A percentile compares a stretch with the other conserved stretches of the same genome.
Conservation (phyloP, 2,888 invertebrate genomes). For the Calameuta pallipes region DNA sequence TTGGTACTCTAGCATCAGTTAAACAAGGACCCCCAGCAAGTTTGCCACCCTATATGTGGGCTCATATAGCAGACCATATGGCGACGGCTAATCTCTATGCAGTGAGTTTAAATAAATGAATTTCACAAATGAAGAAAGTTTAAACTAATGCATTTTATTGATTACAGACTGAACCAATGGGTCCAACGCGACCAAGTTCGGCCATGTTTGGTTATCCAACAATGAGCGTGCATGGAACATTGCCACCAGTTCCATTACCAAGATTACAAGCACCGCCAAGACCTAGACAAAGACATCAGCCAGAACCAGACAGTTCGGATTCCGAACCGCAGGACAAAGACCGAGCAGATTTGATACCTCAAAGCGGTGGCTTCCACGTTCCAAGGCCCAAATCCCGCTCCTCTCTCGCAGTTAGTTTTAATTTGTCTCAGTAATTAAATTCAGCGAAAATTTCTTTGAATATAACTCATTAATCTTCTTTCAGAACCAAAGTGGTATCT, state of each 20-base stretch:
- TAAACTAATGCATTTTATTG: constrained; percentile 38
- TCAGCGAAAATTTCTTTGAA: background rate
- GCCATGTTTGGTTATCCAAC: constrained; percentile 86
- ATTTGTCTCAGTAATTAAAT: background rate
- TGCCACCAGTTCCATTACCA: constrained; percentile 81
- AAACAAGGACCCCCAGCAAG: constrained; percentile 62
- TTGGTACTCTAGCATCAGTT: constrained; percentile 60
- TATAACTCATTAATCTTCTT: constrained; percentile 43
- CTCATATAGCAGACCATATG: constrained; percentile 90
- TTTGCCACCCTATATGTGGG: constrained; percentile 82
- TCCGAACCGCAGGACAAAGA: constrained; percentile 73
- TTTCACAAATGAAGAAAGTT: background rate
- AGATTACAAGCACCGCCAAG: constrained; percentile 67
- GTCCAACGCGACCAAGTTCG: constrained; percentile 81
- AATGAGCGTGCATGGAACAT: constrained; percentile 68
- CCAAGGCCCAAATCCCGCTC: constrained; percentile 87
- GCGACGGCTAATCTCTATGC: constrained; percentile 87
- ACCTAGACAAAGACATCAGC: constrained; percentile 51
- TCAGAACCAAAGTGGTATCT: constrained; percentile 90
- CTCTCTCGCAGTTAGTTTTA: constrained; percentile 71
- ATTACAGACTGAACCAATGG: constrained; percentile 78
- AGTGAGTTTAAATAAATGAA: constrained; percentile 68
- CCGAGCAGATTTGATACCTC: constrained; percentile 78
- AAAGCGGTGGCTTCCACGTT: constrained; percentile 77
- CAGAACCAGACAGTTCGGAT: constrained; percentile 63